These are phyloP conservation scores for Hypomecis atomaria DNA, from an alignment of 2,888 invertebrate genomes.

Conservation along the genomic window DNA sequence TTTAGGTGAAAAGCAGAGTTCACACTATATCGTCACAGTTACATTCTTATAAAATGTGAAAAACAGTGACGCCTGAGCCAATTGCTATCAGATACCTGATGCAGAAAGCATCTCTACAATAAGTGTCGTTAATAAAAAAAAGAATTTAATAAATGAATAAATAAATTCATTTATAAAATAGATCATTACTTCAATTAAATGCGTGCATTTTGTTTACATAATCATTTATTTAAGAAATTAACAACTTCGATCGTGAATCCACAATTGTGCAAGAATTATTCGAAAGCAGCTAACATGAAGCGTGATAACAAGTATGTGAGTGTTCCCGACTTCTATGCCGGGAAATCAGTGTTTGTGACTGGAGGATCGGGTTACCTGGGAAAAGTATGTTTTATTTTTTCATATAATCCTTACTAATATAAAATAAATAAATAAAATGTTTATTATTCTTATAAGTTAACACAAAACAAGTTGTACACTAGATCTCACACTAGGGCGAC, in stretches of 20 bases:
- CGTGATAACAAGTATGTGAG: slow-evolving; percentile 20
- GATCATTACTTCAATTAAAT: not conserved
- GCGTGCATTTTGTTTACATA: not conserved
- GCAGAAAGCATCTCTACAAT: not conserved
- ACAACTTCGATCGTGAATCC: too few relatives aligned
- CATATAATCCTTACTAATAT: not conserved
- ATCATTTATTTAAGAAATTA: too few relatives aligned
- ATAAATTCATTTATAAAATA: not conserved
- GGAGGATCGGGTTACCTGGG: slow-evolving; percentile 56
- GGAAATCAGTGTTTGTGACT: slow-evolving; percentile 55
- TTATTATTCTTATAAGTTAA: too few relatives aligned
- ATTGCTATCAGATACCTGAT: not conserved
- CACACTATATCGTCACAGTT: not conserved
- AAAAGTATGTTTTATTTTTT: slow-evolving; percentile 17
- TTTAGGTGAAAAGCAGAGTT: not conserved
- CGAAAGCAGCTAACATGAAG: not conserved
- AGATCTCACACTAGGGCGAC: too few relatives aligned
- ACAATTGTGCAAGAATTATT: not conserved
- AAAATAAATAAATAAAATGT: too few relatives aligned
- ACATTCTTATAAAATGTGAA: not conserved
- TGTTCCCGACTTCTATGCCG: slow-evolving; percentile 50
- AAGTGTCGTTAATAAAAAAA: not conserved
- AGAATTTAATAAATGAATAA: not conserved
- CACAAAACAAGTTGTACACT: too few relatives aligned
- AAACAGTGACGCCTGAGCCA: not conserved